Conservation (phyloP, 1,140 invertebrate genomes). For the Xylocopa sonorina region DNA sequence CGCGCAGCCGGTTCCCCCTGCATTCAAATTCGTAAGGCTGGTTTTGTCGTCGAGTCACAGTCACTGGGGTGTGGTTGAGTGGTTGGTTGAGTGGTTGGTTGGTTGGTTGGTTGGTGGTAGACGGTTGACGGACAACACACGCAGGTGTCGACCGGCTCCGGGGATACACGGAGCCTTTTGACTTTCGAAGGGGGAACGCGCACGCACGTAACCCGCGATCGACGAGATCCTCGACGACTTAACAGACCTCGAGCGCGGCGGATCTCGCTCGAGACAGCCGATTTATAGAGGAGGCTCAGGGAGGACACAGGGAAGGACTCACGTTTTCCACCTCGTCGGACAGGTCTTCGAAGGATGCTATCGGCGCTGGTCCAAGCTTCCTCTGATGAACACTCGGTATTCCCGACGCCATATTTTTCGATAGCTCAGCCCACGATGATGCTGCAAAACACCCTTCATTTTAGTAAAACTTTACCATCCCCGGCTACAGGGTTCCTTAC, state of each 20-base stretch:
- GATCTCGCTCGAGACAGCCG: slow-evolving; percentile 4
- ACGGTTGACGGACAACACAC: slow-evolving; percentile 39
- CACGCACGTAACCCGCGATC: slow-evolving; percentile 23
- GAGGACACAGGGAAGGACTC: slow-evolving; percentile 73
- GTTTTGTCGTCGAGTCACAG: slow-evolving; percentile 64
- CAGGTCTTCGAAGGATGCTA: slow-evolving; percentile 95
- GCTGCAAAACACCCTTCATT: slow-evolving; percentile 43
- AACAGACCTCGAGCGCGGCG: background rate
- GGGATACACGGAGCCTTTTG: slow-evolving; percentile 44
- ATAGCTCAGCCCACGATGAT: slow-evolving; percentile 57
- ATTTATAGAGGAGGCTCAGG: slow-evolving; percentile 47
- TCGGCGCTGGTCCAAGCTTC: slow-evolving; percentile 93
- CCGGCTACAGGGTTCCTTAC: background rate
- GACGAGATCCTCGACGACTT: slow-evolving; percentile 44
- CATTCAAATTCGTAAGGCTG: slow-evolving; percentile 73
- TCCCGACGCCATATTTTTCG: slow-evolving; percentile 77
- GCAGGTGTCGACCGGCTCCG: slow-evolving; percentile 36
- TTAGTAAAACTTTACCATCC: background rate
- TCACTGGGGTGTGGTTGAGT: slow-evolving; percentile 58
- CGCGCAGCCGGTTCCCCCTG: slow-evolving; percentile 81
- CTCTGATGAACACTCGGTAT: slow-evolving; percentile 83
- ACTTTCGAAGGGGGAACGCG: slow-evolving; percentile 19
- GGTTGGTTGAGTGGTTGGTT: slow-evolving; percentile 47
- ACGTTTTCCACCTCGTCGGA: slow-evolving; percentile 89
- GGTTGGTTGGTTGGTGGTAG: slow-evolving; percentile 29